Percentiles rank a stretch among this genome's conserved stretches.
Evolutionary conservation across 2,888 invertebrate genomes (phyloP).

Genomic region (Euplexia lucipara): DNA sequence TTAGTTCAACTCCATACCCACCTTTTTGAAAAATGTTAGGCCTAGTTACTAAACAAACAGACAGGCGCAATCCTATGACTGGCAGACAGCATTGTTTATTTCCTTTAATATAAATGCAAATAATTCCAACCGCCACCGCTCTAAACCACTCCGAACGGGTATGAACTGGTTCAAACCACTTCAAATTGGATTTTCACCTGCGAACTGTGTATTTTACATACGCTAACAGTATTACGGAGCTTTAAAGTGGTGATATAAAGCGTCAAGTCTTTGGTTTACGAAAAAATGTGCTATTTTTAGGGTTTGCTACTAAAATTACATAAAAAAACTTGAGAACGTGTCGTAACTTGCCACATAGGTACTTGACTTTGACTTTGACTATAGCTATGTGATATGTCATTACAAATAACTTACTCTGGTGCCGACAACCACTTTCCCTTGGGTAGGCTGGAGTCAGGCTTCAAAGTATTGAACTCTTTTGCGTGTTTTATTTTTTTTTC

Average conservation of each 20-base stretch:
- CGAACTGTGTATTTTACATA: constrained; percentile 41
- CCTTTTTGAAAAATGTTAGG: not conserved
- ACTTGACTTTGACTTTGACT: too few species aligned
- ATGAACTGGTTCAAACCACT: constrained; percentile 50
- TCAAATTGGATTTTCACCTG: constrained; percentile 59
- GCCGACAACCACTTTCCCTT: not conserved
- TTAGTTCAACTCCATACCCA: not conserved
- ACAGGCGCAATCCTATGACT: constrained; percentile 27
- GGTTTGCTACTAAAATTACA: too few species aligned
- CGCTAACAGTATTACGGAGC: constrained; percentile 23
- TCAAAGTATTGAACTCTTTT: not conserved
- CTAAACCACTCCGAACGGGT: constrained; percentile 20
- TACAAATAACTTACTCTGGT: too few species aligned
- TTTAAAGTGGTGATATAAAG: constrained; percentile 11
- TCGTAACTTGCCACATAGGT: too few species aligned
- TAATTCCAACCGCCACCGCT: constrained; percentile 36
- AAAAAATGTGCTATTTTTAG: not conserved
- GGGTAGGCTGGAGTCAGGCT: not conserved
- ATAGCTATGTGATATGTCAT: too few species aligned
- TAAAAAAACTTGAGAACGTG: too few species aligned
- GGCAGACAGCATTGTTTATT: constrained; percentile 53
- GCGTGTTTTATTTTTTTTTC: constrained; percentile 13
- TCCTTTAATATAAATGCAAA: constrained; percentile 62
- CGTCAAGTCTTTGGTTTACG: not conserved
- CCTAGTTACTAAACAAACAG: constrained; percentile 3